Conservation (phyloP, 2,888 invertebrate species). For the Calameuta pallipes region DNA sequence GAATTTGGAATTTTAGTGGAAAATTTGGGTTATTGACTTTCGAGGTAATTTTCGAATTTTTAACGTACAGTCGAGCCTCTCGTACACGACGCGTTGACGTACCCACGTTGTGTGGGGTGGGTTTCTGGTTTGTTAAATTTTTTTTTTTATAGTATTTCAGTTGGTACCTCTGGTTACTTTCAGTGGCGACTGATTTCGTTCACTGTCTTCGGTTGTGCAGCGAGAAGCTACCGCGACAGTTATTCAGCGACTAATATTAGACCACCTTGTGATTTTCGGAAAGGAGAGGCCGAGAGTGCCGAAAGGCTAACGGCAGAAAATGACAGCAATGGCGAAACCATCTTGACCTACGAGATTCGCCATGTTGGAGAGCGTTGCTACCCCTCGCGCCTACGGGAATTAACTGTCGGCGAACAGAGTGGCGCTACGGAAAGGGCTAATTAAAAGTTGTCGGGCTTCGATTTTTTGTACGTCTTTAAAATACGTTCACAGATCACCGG, state of each 20-base stretch:
- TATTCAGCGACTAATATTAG: conserved; percentile 50
- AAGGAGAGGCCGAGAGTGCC: no score
- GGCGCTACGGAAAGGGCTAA: not conserved
- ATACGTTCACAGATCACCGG: not conserved
- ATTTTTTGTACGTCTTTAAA: not conserved
- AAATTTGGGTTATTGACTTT: no score
- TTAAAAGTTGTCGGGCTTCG: not conserved
- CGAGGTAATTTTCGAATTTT: no score
- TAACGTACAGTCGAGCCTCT: no score
- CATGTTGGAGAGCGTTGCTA: not conserved
- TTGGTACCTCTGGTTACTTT: no score
- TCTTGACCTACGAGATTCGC: not conserved
- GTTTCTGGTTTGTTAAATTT: not conserved
- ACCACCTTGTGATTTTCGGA: conserved; percentile 16
- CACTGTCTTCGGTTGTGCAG: not conserved
- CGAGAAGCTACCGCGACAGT: conserved; percentile 25
- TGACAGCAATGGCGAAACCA: no score
- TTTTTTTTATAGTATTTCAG: not conserved
- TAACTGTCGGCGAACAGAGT: not conserved
- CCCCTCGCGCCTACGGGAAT: not conserved
- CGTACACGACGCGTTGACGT: not conserved
- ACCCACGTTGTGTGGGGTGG: not conserved
- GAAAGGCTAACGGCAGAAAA: no score
- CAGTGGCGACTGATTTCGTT: not conserved
- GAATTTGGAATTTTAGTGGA: no score